A percentile compares a stretch with the other conserved stretches of the same genome.
phyloP scores from a whole-genome alignment of 1,140 invertebrate genomes.

The Drosophila guanche region DNA sequence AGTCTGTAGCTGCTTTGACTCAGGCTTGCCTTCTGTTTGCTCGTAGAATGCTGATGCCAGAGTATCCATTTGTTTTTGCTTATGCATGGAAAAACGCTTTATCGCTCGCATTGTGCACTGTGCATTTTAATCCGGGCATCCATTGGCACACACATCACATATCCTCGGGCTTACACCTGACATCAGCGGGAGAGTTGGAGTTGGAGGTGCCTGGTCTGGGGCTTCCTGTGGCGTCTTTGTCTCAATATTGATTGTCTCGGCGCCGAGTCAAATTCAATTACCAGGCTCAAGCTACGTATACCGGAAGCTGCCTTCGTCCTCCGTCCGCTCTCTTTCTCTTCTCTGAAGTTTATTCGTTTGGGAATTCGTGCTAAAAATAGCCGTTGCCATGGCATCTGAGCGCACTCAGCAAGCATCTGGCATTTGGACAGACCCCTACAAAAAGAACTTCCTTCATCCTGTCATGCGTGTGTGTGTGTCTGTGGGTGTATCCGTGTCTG shows the following conservation, averaged over 20 bases:
- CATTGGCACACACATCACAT: conserved; percentile 9
- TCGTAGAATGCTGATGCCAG: conserved; percentile 16
- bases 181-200: conserved; percentile 43
- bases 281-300: conserved; percentile 27
- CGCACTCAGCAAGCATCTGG: conserved; percentile 20
- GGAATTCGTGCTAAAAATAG: conserved; percentile 56
- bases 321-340: conserved; percentile 34
- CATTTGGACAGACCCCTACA: conserved; percentile 27
- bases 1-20: conserved; percentile 24
- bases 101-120: conserved; percentile 50
- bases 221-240: conserved; percentile 13
- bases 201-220: conserved; percentile 9
- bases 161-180: conserved; percentile 19
- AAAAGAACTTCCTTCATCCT: conserved; percentile 4
- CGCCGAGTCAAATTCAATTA: conserved; percentile 70
- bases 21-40: conserved; percentile 47
- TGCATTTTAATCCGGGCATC: conserved; percentile 54
- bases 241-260: conserved; percentile 62
- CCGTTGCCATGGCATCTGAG: conserved; percentile 34
- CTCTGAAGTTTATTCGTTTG: conserved; percentile 22
- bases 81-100: conserved; percentile 34
- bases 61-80: conserved; percentile 40
- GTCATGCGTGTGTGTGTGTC: conserved; percentile 10
- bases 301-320: conserved; percentile 21
- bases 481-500: neutral